Conservation (phyloP, 2,113 vertebrate species). For the Hemibagrus wyckioides region DNA sequence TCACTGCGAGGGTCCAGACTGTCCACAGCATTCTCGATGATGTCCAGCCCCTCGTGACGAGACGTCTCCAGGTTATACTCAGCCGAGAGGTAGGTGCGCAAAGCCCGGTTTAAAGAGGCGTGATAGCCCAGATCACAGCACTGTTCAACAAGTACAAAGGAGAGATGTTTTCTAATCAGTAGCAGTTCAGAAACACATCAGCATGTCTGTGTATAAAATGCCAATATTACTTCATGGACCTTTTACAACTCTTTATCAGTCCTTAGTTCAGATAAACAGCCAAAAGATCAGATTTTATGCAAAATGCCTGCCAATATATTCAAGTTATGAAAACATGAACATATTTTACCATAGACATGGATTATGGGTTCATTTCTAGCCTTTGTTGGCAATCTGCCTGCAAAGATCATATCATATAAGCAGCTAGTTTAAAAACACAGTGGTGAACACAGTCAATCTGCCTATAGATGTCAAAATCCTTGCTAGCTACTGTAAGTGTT, state of each 20-base stretch:
- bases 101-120: slow-evolving; percentile 90
- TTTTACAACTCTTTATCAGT: background rate
- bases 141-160: slow-evolving; percentile 62
- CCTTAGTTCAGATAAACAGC: background rate
- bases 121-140: slow-evolving; percentile 98
- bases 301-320: background rate
- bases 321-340: background rate
- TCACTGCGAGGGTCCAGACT: slow-evolving; percentile 93
- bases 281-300: background rate
- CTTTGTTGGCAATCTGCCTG: background rate
- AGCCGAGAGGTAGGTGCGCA: slow-evolving; percentile 95
- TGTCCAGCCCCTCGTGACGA: slow-evolving; percentile 96
- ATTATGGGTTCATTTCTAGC: background rate
- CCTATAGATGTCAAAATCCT: too few species aligned
- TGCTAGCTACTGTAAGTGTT: too few species aligned
- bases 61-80: slow-evolving; percentile 98
- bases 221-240: background rate
- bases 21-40: slow-evolving; percentile 97
- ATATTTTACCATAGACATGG: background rate
- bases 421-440: background rate
- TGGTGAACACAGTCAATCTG: too few species aligned
- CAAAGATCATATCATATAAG: background rate
- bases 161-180: background rate
- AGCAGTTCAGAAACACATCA: background rate
- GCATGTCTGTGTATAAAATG: background rate